These are phyloP conservation scores for Alosa sapidissima DNA, from an alignment of 2,797 vertebrate genomes.

Conservation along the genomic window DNA sequence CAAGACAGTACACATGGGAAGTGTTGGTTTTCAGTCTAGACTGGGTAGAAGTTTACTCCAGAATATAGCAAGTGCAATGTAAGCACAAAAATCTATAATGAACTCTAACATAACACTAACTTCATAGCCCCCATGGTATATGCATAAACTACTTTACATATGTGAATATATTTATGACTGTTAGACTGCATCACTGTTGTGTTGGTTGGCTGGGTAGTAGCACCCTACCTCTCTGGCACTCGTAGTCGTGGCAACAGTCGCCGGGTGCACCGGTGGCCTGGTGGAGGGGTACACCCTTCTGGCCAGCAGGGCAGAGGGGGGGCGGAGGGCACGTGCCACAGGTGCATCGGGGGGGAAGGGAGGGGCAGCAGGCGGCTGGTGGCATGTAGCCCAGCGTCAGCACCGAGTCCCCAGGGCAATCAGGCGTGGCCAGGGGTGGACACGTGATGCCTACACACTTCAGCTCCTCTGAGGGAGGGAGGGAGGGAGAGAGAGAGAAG, in stretches of 20 bases:
- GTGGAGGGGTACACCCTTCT: constrained; percentile 57
- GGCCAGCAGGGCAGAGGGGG: constrained; percentile 67
- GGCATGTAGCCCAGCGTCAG: constrained; percentile 72
- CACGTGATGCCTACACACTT: constrained; percentile 73
- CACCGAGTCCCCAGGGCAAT: constrained; percentile 73
- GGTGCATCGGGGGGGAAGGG: constrained; percentile 68
- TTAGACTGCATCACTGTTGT: neutral
- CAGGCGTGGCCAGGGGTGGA: constrained; percentile 57
- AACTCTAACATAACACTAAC: neutral
- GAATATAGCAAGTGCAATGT: constrained; percentile 33
- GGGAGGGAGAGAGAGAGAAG: neutral
- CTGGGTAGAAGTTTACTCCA: neutral
- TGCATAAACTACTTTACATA: neutral
- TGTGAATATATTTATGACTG: neutral
- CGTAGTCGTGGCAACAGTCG: constrained; percentile 76
- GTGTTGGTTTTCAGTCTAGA: constrained; percentile 18
- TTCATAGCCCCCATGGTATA: neutral
- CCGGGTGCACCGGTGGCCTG: constrained; percentile 72
- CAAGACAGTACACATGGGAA: neutral
- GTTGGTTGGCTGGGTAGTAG: neutral
- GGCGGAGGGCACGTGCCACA: constrained; percentile 69
- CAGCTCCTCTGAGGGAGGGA: constrained; percentile 70
- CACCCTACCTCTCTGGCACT: constrained; percentile 77
- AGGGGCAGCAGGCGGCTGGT: constrained; percentile 74
- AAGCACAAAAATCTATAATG: neutral